phyloP scores from a whole-genome alignment of 2,888 invertebrate species.

The Crocallis elinguaria region DNA sequence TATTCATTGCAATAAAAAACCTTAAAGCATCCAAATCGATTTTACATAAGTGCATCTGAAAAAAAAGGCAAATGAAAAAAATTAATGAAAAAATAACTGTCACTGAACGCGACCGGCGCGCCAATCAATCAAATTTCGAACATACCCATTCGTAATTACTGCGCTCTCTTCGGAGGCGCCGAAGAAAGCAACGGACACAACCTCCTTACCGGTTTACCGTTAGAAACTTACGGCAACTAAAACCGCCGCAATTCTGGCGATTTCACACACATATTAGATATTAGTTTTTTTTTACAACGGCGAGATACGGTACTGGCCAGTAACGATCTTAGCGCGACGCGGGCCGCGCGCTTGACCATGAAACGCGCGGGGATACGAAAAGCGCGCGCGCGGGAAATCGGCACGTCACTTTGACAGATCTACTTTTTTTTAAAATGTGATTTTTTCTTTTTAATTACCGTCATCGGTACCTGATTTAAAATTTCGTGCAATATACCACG shows the following conservation, averaged over 20 bases:
- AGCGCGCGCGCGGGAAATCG: constrained; percentile 38
- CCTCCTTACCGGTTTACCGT: constrained; percentile 61
- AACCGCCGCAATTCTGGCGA: constrained; percentile 58
- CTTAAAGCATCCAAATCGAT: no score
- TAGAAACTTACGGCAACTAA: constrained; percentile 64
- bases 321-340: constrained; percentile 34
- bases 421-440: constrained; percentile 45
- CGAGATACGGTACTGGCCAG: constrained; percentile 47
- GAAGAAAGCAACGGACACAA: constrained; percentile 36
- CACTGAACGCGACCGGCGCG: constrained; percentile 25
- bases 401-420: constrained; percentile 36
- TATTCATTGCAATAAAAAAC: no score
- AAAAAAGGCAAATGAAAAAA: background rate
- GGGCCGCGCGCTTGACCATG: constrained; percentile 38
- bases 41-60: background rate
- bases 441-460: constrained; percentile 41
- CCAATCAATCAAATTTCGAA: constrained; percentile 39
- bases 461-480: constrained; percentile 63
- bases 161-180: constrained; percentile 29
- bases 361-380: constrained; percentile 26
- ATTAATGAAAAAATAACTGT: constrained; percentile 36
- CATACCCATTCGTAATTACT: constrained; percentile 37
- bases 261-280: constrained; percentile 75
- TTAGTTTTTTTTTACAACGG: constrained; percentile 51
- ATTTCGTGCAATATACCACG: constrained; percentile 73